Evolutionary conservation across 2,888 invertebrate species (phyloP).

Genomic region (Coelinius sp.): DNA sequence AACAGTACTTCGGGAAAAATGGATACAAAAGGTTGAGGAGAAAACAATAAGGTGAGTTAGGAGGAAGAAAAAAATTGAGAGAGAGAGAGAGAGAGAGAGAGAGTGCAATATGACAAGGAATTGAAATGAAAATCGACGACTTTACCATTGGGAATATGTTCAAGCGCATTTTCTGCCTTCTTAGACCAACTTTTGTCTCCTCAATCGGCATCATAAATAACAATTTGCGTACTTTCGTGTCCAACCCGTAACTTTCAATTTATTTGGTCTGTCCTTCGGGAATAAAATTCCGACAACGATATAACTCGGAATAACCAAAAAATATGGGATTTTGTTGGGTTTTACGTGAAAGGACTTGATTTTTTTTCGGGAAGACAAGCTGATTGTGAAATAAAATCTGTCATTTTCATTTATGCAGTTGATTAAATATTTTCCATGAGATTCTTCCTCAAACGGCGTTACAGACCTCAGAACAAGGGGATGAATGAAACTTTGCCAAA

Average conservation of each 20-base stretch:
- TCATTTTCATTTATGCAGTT: too few species aligned
- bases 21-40: constrained; percentile 17
- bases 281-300: not conserved
- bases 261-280: not conserved
- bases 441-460: not conserved
- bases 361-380: too few species aligned
- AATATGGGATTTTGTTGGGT: not conserved
- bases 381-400: too few species aligned
- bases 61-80: not conserved
- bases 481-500: not conserved
- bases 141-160: constrained; percentile 23
- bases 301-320: not conserved
- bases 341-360: not conserved
- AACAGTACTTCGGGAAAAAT: constrained; percentile 13
- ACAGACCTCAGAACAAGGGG: not conserved
- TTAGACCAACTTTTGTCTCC: not conserved
- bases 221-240: constrained; percentile 28
- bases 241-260: not conserved
- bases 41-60: constrained; percentile 12
- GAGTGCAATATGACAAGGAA: constrained; percentile 1
- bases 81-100: not conserved
- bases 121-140: constrained; percentile 28
- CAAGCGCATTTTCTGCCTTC: constrained; percentile 16
- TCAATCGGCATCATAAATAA: constrained; percentile 35
- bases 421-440: too few species aligned